These are phyloP conservation scores for Choloepus hoffmanni DNA, from an alignment of 2,113 vertebrate genomes.

Conservation along the genomic window DNA sequence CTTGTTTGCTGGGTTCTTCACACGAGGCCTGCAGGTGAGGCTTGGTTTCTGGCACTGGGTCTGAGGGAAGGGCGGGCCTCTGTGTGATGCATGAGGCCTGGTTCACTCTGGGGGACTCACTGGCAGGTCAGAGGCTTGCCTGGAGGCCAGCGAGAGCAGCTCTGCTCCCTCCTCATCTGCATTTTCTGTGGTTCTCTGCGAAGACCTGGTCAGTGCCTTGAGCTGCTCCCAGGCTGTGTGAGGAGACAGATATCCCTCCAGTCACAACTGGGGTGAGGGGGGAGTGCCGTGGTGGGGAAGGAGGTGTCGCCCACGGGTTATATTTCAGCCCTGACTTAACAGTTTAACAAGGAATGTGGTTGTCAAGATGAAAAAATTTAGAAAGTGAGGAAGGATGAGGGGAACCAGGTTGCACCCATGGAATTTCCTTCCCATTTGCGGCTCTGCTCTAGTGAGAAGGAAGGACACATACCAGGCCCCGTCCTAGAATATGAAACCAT, in stretches of 20 bases:
- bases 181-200: neutral
- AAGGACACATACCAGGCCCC: neutral
- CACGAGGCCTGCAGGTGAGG: fast-evolving
- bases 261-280: neutral
- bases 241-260: neutral
- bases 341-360: neutral
- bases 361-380: neutral
- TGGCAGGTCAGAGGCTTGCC: neutral
- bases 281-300: neutral
- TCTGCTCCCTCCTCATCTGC: neutral
- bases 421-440: neutral
- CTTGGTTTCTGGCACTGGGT: neutral
- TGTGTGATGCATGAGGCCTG: neutral
- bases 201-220: neutral
- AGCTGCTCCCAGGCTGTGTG: neutral
- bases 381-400: neutral
- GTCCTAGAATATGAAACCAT: neutral
- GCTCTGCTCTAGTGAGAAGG: neutral
- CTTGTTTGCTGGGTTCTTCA: neutral
- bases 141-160: fast-evolving
- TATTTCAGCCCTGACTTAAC: neutral
- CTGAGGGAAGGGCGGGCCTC: neutral
- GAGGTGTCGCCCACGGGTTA: fast-evolving
- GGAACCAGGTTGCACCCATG: neutral
- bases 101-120: neutral